These are phyloP conservation scores for Cantharis rustica DNA, from an alignment of 2,888 invertebrate genomes.

Conservation along the genomic window DNA sequence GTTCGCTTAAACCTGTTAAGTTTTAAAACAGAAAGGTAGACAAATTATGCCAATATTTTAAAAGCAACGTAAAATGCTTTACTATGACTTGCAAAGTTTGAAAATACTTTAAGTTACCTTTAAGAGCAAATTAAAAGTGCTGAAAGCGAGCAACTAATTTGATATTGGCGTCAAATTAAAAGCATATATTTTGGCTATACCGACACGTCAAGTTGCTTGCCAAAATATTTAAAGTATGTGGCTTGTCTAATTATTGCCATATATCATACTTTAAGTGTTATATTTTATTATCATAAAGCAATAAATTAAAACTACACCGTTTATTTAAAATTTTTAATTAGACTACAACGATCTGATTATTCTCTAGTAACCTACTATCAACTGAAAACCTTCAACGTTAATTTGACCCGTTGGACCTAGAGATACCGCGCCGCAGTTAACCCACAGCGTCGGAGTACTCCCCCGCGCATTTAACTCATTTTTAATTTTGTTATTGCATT, in stretches of 20 bases:
- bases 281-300: background rate
- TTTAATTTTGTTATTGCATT: background rate
- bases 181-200: slow-evolving; percentile 10
- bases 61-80: background rate
- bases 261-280: slow-evolving; percentile 2
- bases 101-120: background rate
- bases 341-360: background rate
- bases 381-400: background rate
- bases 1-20: background rate
- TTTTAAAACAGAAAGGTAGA: background rate
- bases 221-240: slow-evolving; percentile 11
- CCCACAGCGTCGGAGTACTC: background rate
- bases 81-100: background rate
- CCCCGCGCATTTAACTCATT: background rate
- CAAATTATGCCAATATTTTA: background rate
- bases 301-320: background rate
- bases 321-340: background rate
- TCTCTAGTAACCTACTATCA: too few species aligned
- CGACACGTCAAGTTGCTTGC: background rate
- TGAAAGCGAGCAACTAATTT: slow-evolving; percentile 16
- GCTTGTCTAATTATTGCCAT: slow-evolving; percentile 3
- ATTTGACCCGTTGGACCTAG: background rate
- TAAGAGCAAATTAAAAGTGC: background rate
- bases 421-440: background rate
- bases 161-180: slow-evolving; percentile 19